Conservation (phyloP, 1,140 invertebrate genomes). For the Lasaia peninsularis region DNA sequence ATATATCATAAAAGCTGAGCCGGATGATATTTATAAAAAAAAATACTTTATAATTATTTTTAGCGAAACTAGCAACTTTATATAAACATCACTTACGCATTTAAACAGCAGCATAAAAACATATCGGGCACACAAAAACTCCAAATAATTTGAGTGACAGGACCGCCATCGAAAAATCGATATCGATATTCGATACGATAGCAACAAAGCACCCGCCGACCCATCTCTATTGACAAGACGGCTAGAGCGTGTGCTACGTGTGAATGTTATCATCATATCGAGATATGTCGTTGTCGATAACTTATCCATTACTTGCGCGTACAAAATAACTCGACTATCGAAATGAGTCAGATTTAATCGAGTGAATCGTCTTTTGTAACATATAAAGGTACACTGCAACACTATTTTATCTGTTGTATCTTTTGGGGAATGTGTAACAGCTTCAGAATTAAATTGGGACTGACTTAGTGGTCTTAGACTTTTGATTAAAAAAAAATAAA, state of each 20-base stretch:
- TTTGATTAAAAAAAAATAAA: too few relatives aligned
- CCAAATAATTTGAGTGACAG: conserved; percentile 69
- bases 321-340: conserved; percentile 50
- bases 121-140: conserved; percentile 58
- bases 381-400: conserved; percentile 30
- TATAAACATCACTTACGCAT: neutral
- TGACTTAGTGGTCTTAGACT: too few relatives aligned
- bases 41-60: neutral
- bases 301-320: conserved; percentile 62
- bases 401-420: conserved; percentile 15
- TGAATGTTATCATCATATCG: conserved; percentile 72
- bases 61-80: neutral
- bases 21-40: too few relatives aligned
- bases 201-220: conserved; percentile 64
- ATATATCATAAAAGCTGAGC: too few relatives aligned
- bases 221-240: conserved; percentile 64
- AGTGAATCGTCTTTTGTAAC: conserved; percentile 28
- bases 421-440: neutral
- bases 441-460: neutral
- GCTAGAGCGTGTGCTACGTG: conserved; percentile 70
- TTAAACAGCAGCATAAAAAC: conserved; percentile 38
- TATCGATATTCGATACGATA: conserved; percentile 62
- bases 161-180: conserved; percentile 69
- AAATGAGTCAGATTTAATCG: conserved; percentile 49
- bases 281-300: conserved; percentile 61